Percentiles rank a stretch among this genome's conserved stretches.
Evolutionary conservation across 2,888 invertebrate species (phyloP).

Genomic region (Podotricha telesiphe): DNA sequence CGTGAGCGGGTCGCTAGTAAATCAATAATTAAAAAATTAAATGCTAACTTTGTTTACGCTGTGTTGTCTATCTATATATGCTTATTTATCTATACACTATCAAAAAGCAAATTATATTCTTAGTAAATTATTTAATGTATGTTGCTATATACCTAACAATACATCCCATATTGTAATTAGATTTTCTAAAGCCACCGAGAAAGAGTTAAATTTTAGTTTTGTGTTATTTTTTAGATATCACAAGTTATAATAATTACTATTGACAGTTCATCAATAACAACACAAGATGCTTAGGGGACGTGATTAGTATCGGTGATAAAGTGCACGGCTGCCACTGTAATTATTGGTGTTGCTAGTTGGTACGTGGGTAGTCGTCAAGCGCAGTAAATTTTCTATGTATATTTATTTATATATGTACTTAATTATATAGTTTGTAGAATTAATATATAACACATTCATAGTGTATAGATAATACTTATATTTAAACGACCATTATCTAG

Average conservation of each 20-base stretch:
- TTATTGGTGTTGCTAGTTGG: conserved; percentile 55
- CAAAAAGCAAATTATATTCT: no score
- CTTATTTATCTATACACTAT: no score
- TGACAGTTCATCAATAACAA: conserved; percentile 61
- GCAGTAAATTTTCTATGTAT: not conserved
- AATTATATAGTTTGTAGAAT: no score
- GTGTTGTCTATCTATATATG: no score
- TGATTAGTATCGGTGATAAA: conserved; percentile 77
- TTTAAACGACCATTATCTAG: no score
- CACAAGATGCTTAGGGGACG: conserved; percentile 54
- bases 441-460: no score
- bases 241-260: conserved; percentile 48
- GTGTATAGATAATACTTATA: no score
- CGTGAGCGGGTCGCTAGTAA: no score
- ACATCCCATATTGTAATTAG: not conserved
- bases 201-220: conserved; percentile 13
- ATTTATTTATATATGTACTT: not conserved
- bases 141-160: not conserved
- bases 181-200: not conserved
- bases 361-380: conserved; percentile 31
- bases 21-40: no score
- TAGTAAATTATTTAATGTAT: no score
- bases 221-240: conserved; percentile 24
- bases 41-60: no score
- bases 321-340: conserved; percentile 75